phyloP scores from a whole-genome alignment of 2,113 vertebrate species.

The Cettia cetti region DNA sequence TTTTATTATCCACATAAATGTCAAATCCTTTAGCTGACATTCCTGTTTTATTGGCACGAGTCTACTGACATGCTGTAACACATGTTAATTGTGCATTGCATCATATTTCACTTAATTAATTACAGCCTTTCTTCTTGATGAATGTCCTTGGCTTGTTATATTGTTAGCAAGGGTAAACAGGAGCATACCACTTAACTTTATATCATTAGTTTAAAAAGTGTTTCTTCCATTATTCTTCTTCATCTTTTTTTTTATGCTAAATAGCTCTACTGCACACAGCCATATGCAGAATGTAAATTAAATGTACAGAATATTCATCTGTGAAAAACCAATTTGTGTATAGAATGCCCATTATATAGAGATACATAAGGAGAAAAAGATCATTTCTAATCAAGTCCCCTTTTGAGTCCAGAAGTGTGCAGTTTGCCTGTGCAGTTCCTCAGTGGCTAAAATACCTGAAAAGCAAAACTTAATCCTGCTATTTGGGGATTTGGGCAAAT shows the following conservation, averaged over 20 bases:
- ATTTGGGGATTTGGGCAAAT: neutral
- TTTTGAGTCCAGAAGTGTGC: neutral
- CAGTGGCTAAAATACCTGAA: neutral
- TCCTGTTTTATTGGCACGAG: neutral
- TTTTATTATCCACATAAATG: neutral
- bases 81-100: slow-evolving; percentile 8
- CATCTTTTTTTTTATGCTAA: neutral
- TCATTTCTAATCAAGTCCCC: neutral
- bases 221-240: neutral
- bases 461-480: neutral
- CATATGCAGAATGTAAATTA: neutral
- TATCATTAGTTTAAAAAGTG: neutral
- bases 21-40: neutral
- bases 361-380: neutral
- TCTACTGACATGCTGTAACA: neutral
- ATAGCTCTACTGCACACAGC: neutral
- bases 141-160: neutral
- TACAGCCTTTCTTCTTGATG: neutral
- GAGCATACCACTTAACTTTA: neutral
- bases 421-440: neutral
- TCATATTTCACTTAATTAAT: slow-evolving; percentile 22
- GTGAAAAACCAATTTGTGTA: neutral
- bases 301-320: neutral
- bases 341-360: neutral
- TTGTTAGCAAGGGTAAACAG: neutral